phyloP scores from a whole-genome alignment of 2,113 vertebrate genomes.

The Misgurnus mizolepis region DNA sequence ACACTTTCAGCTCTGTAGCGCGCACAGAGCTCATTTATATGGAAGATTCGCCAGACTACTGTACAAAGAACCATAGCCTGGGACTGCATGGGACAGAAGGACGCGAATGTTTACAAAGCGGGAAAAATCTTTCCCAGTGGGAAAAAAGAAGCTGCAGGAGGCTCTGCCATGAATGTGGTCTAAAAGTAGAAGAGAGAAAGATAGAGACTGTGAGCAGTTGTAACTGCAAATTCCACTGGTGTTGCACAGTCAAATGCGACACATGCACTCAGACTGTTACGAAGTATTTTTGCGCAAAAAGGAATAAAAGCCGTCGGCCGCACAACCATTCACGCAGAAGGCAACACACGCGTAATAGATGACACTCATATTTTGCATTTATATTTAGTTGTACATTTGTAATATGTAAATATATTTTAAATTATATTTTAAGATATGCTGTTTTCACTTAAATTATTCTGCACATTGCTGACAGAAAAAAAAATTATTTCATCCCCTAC shows the following conservation, averaged over 20 bases:
- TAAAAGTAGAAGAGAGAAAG: constrained; percentile 81
- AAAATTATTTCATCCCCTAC: neutral
- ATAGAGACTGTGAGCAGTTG: constrained; percentile 85
- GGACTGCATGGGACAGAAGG: constrained; percentile 88
- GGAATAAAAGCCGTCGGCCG: constrained; percentile 46
- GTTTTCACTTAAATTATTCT: neutral
- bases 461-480: neutral
- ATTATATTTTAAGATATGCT: neutral
- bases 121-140: constrained; percentile 78
- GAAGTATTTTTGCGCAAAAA: constrained; percentile 83
- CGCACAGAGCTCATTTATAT: constrained; percentile 85
- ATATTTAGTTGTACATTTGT: constrained; percentile 33
- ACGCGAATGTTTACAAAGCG: constrained; percentile 86
- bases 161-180: constrained; percentile 88
- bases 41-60: constrained; percentile 95
- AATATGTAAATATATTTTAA: constrained; percentile 40
- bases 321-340: constrained; percentile 70
- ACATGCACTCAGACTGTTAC: constrained; percentile 83
- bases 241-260: constrained; percentile 91
- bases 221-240: constrained; percentile 97
- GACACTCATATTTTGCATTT: neutral
- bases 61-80: constrained; percentile 83
- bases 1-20: constrained; percentile 79
- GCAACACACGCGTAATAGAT: constrained; percentile 59
- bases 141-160: constrained; percentile 84